Base-by-base conservation (phyloP, 2,113 vertebrate genomes). In the Sylvia atricapilla region DNA sequence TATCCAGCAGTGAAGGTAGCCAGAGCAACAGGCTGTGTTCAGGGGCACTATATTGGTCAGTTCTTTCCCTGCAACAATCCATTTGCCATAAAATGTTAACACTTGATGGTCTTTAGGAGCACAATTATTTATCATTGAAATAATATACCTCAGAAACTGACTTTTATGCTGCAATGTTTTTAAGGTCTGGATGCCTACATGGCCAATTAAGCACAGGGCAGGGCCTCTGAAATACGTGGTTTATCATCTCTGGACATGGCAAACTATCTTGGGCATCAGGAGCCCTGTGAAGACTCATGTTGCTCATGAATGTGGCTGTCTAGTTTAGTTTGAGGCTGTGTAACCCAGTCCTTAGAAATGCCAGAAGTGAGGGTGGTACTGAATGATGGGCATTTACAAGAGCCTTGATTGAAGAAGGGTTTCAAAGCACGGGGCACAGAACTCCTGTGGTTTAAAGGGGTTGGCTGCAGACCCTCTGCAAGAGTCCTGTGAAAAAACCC, bases 271-370 rank as follows among this genome's bases (percentile, higher is more conserved):
- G 35, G 23, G 22, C 4, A 2, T 22, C 20, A 21, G 44, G 49
- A 79, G 43, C 58, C 41, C 9, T 0, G 0, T 11, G 37, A 35
- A 43, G 37, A 25, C 13, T 49, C 11, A 1, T 0, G 3, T 13
- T 78, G n/a, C 43, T 63, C 13, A 13, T 66, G 13, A 33, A 22
- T 7, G 24, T 74, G 46, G 10, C 62, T 87, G 16, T n/a, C 24
- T 24, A 22, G 18, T 74, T 47, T 60, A 23, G 27, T 52, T 18
- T 59, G 35, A n/a, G 62, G 30, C 44, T 44, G 21, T 19, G 21
- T 18, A 19, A 7, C 30, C 89, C 55, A 37, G 27, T 33, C 41
- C 13, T 63, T 31, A 35, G 20, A 39, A 64, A 49, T 21, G 3
- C 37, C 80, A 64, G 31, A 56, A 43, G 15, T 16, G 49, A 76